Conservation (phyloP, 2,797 vertebrate genomes). For the Carcharodon carcharias region DNA sequence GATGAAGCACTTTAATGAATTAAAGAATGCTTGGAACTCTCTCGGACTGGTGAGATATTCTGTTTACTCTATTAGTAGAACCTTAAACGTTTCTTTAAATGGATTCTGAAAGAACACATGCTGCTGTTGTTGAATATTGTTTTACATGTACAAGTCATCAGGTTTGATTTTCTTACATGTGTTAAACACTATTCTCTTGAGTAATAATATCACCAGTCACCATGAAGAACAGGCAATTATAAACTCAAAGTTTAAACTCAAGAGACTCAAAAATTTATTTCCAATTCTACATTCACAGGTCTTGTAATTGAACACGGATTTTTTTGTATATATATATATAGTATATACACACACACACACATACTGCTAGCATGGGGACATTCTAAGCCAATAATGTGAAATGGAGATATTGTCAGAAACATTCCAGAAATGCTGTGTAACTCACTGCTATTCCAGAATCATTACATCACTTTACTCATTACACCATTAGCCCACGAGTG, state of each 20-base stretch:
- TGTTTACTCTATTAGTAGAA: conserved; percentile 32
- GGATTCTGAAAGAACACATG: conserved; percentile 22
- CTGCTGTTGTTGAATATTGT: not conserved
- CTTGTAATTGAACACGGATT: not conserved
- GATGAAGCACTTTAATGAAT: not conserved
- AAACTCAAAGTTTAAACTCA: not conserved
- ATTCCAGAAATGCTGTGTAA: not conserved
- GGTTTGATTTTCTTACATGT: not conserved
- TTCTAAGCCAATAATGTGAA: not conserved
- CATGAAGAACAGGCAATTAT: too few species aligned
- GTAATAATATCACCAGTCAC: not conserved
- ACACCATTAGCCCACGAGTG: not conserved
- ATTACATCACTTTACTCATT: conserved; percentile 17
- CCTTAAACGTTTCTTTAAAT: conserved; percentile 26
- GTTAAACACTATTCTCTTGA: not conserved
- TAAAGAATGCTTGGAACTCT: conserved; percentile 33
- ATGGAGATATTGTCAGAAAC: not conserved
- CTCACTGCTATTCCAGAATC: not conserved
- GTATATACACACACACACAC: not conserved
- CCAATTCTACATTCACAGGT: not conserved
- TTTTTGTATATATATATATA: not conserved
- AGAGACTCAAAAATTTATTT: not conserved
- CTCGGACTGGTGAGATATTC: conserved; percentile 17
- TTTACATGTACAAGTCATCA: conserved; percentile 8
- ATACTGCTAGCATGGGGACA: conserved; percentile 14